phyloP scores from a whole-genome alignment of 2,797 vertebrate genomes.

The Forpus xanthops region DNA sequence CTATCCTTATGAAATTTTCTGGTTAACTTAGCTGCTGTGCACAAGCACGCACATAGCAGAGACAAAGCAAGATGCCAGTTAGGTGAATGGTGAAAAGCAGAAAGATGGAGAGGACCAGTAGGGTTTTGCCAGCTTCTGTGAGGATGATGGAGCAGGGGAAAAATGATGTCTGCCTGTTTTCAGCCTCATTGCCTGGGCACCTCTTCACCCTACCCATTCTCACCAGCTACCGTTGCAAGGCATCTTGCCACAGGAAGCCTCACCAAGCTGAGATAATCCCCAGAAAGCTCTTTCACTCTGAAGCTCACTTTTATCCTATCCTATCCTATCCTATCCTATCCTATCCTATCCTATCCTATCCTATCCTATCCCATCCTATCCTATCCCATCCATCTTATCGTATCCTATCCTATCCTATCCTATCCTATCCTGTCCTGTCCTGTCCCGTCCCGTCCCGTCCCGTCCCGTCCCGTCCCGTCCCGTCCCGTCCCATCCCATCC shows the following conservation, averaged over 20 bases:
- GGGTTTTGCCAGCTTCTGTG: neutral
- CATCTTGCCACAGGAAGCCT: neutral
- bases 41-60: neutral
- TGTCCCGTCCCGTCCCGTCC: too few relatives aligned
- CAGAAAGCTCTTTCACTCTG: neutral
- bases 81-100: fast-evolving
- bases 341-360: neutral
- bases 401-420: neutral
- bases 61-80: neutral
- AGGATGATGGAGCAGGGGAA: neutral
- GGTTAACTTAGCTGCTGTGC: neutral
- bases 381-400: neutral
- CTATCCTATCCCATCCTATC: neutral
- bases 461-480: too few relatives aligned
- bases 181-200: neutral
- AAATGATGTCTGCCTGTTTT: neutral
- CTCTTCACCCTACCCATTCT: neutral
- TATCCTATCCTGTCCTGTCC: neutral
- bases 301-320: neutral
- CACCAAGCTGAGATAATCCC: neutral
- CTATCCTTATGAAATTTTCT: neutral
- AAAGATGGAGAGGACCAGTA: neutral
- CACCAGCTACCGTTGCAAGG: neutral
- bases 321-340: neutral
- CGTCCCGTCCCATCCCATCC: too few relatives aligned